Percentiles rank a stretch among this genome's conserved stretches.
Evolutionary conservation across 2,797 vertebrate genomes (phyloP).

Genomic region (Parauchenoglanis ngamensis): DNA sequence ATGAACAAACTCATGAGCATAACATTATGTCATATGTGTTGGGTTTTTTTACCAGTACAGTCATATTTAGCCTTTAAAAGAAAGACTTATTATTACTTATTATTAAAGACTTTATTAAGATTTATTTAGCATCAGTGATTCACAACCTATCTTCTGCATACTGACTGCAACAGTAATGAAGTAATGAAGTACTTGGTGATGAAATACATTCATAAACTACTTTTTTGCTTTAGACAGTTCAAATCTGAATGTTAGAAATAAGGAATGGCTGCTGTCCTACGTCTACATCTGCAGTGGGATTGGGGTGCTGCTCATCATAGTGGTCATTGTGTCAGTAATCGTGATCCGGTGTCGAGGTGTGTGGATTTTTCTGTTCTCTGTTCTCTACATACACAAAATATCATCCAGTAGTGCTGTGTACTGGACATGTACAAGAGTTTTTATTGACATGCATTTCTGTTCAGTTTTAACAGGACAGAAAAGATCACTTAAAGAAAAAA

Average conservation of each 20-base stretch:
- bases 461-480: conserved; percentile 28
- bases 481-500: neutral
- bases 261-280: neutral
- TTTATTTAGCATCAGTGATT: neutral
- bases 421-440: neutral
- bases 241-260: no score
- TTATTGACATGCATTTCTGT: neutral
- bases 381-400: neutral
- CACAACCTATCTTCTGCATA: neutral
- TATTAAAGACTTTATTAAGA: no score
- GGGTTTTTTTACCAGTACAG: neutral
- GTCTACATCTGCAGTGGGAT: conserved; percentile 42
- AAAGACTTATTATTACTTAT: neutral
- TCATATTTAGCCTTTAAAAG: neutral
- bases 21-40: neutral
- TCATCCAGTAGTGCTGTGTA: neutral
- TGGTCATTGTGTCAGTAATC: conserved; percentile 5
- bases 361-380: neutral
- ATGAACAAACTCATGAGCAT: neutral
- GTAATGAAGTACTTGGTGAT: neutral
- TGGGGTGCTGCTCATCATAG: neutral
- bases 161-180: neutral
- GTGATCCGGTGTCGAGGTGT: conserved; percentile 30
- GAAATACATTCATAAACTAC: neutral
- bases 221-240: neutral